A percentile compares a stretch with the other conserved stretches of the same genome.
Evolutionary conservation across 2,113 vertebrate species (phyloP).

Genomic region (Dasypus novemcinctus): DNA sequence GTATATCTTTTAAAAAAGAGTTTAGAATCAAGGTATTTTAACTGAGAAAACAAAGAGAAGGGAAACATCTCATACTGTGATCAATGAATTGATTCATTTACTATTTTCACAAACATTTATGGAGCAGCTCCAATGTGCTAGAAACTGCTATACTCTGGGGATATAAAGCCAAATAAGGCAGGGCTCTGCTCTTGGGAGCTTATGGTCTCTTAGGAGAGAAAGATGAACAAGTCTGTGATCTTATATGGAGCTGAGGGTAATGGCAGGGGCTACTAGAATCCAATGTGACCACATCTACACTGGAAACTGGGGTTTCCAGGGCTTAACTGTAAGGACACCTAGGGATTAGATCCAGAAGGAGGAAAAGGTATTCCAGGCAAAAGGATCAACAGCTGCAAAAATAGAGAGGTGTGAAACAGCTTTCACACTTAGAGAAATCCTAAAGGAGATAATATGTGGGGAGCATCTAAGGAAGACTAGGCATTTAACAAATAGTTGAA

Average conservation of each 20-base stretch:
- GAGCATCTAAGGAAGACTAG: neutral
- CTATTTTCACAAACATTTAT: neutral
- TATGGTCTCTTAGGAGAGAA: neutral
- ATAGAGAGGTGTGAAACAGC: neutral
- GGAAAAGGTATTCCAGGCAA: neutral
- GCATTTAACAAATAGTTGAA: neutral
- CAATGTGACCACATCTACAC: neutral
- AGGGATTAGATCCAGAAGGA: neutral
- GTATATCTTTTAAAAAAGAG: slow-evolving; percentile 12
- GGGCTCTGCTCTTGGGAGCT: neutral
- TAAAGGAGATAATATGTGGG: neutral
- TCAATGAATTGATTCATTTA: slow-evolving; percentile 41
- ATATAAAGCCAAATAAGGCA: neutral
- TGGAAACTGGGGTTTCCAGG: neutral
- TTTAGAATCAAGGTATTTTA: slow-evolving; percentile 47
- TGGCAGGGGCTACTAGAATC: neutral
- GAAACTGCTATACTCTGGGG: neutral
- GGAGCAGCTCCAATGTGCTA: neutral
- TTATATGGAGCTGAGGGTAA: neutral
- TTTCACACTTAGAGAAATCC: slow-evolving; percentile 12
- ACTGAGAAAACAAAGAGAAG: slow-evolving; percentile 24
- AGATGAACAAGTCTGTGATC: neutral
- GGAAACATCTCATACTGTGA: slow-evolving; percentile 41
- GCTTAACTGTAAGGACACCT: neutral
- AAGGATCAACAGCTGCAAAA: neutral